Base-by-base conservation (phyloP, 2,888 invertebrate species). In the Polia nebulosa region DNA sequence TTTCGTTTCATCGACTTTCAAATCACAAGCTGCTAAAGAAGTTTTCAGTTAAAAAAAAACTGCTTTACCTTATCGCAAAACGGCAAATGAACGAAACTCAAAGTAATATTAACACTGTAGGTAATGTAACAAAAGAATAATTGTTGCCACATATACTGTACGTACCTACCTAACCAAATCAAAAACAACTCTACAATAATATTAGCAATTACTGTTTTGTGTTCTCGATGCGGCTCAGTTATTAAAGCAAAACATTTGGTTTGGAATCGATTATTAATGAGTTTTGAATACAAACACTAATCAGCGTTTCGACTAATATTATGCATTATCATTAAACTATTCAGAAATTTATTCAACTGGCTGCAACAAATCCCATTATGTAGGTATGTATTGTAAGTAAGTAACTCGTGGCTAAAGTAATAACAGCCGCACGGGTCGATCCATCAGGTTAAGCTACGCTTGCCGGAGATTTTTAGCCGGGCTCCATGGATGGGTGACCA, bases 241-340 rank as follows among this genome's bases (percentile, higher is more conserved):
- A 39, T 61, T 32, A 25, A n/a, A 41, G 6, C 27, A 22, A 29
- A 70, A 44, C 59, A 61, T 47, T 70, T 47, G 22, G 9, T 47
- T 27, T 34, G 25, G 27, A 39, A 47, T 1, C 22, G n/a, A 25
- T 29, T 7, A 41, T 20, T 68, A 47, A 45, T 69, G 39, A 27
- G 47, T 41, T 49, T 3, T 1, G 17, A 32, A 32, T 52, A 45
- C 66, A 60, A 61, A 70, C 45, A 27, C 52, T 25, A 52, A 69
- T 60, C 51, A 70, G 5, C 13, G 3, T 32, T 25, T 1, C 9
- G 36, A 70, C n/a, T 22, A 27, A 68, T 45, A 47, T 13, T 25
- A 47, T 32, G 36, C 25, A 7, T 36, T 57, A 17, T 45, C 36
- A 47, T n/a, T 25, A 7, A 55, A 67, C 15, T 53, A 29, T 56